Base-by-base conservation (phyloP, 1,140 invertebrate genomes). In the Chrysoperla carnea region DNA sequence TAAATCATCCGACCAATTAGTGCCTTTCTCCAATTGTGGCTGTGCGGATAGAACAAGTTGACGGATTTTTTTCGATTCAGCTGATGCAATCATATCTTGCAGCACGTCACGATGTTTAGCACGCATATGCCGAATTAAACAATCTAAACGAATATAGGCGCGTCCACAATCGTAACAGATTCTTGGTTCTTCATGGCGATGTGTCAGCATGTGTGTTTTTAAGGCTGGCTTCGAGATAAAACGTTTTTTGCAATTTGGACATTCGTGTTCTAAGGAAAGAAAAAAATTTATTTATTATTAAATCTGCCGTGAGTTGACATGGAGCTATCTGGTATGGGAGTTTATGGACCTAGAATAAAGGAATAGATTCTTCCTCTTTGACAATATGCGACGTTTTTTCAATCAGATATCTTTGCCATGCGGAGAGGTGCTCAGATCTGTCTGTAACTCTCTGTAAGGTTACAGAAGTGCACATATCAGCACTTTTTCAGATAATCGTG, bases 121-220 rank as follows among this genome's bases (percentile, higher is more conserved):
- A 13, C 75, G 59, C 60, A 81, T 75, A 46, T 81, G 78, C 33
- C 75, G 62, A 49, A 80, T 64, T 0, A 81, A 55, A 54, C 76
- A 80, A 58, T 81, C 78, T 48, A 76, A 72, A 6, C 77, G 65
- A 39, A 78, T 78, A 50, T 78, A 79, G 4, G 74, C 76, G 31
- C 75, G 61, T 7, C 72, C 72, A 51, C 76, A 79, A 50, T 73
- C 70, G 28, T 73, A 66, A 48, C 75, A 78, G 5, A 68, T 68
- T 28, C 73, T 66, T 2, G 75, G 73, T 4, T 69, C 67, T 43
- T 78, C 75, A 50, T 72, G 59, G 42, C 63, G 68, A 50, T 78
- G 75, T 8, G 73, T 77, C 29, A 75, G 63, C 42, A 72, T 56
- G 48, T 78, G 75, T 40, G 75, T 68, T 53, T 74, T 77, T 6